Conservation (phyloP, 2,113 vertebrate species). For the Pristiophorus japonicus region DNA sequence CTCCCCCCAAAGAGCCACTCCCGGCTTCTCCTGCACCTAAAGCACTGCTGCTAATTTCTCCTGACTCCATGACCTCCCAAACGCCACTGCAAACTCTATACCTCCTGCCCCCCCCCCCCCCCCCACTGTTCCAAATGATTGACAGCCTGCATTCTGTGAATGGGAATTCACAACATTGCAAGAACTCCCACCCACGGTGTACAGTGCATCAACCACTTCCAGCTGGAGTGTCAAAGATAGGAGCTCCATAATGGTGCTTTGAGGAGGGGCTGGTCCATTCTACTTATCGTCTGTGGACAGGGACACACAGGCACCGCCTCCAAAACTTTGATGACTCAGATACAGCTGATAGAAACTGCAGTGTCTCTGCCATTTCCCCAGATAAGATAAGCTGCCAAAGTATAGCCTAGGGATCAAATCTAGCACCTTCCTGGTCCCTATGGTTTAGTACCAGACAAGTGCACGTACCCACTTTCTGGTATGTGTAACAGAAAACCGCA, state of each 20-base stretch:
- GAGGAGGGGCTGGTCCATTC: not conserved
- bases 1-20: not conserved
- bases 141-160: not conserved
- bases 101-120: not conserved
- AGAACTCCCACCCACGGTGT: not conserved
- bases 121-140: too few relatives aligned
- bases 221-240: not conserved
- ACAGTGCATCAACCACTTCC: too few relatives aligned
- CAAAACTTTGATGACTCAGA: not conserved
- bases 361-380: not conserved
- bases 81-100: not conserved
- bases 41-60: not conserved
- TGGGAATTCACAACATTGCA: not conserved
- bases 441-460: not conserved
- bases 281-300: not conserved
- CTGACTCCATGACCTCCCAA: not conserved
- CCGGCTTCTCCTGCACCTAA: too few relatives aligned
- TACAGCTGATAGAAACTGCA: not conserved
- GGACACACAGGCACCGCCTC: not conserved
- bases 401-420: not conserved
- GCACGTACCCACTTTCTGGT: not conserved
- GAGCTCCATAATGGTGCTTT: not conserved
- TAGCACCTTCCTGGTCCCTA: not conserved
- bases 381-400: too few relatives aligned
- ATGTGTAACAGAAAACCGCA: not conserved